phyloP scores from a whole-genome alignment of 92 coral and sea anemone genomes.

The Parazoanthus darwini region DNA sequence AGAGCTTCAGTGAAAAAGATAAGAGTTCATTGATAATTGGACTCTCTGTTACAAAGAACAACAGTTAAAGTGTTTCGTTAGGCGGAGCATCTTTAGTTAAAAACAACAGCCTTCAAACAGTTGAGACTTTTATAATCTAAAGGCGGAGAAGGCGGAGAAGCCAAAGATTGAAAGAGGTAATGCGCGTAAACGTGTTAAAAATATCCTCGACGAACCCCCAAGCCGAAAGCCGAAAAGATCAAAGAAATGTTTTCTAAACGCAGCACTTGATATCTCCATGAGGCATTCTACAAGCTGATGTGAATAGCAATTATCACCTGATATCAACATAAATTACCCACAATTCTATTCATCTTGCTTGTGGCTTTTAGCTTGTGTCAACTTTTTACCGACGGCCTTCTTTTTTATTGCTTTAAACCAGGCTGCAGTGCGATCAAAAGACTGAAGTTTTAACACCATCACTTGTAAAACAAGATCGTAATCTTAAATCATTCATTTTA shows the following conservation, averaged over 20 bases:
- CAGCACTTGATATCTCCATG: neutral
- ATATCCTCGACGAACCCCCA: neutral
- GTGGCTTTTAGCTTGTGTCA: neutral
- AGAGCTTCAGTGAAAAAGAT: neutral
- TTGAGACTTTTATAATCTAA: neutral
- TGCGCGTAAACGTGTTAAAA: neutral
- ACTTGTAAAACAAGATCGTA: neutral
- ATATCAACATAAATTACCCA: conserved; percentile 26
- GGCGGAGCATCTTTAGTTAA: neutral
- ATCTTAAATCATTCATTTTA: too few species aligned
- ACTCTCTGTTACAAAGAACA: neutral
- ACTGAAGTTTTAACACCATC: neutral
- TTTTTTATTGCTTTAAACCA: neutral
- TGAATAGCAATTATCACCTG: conserved; percentile 1
- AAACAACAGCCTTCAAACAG: neutral
- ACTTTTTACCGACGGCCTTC: neutral
- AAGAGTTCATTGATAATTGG: neutral
- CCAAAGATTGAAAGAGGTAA: neutral
- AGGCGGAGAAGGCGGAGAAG: neutral
- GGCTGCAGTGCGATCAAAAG: neutral
- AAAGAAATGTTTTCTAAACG: conserved; percentile 17
- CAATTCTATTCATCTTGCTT: neutral
- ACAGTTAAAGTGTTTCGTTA: neutral
- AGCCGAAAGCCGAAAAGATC: conserved; percentile 25
- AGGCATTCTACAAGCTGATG: conserved; percentile 2